phyloP scores from a whole-genome alignment of 2,113 vertebrate species.

The Gallinago paraguaiae region DNA sequence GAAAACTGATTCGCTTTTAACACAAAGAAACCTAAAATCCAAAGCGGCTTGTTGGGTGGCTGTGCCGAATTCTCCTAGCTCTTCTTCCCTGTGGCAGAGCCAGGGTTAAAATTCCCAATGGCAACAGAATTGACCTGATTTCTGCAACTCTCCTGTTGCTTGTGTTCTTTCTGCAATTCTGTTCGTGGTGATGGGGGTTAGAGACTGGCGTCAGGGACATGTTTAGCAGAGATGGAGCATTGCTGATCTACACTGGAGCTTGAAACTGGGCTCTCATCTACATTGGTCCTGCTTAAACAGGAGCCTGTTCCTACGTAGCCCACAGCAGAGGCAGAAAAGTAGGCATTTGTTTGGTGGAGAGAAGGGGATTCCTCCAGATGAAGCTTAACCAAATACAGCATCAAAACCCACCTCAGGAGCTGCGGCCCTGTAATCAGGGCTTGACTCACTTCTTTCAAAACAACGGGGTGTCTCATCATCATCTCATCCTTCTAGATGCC shows the following conservation, averaged over 20 bases:
- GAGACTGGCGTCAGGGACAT: accelerated
- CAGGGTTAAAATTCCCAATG: background rate
- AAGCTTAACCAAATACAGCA: background rate
- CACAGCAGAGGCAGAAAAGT: background rate
- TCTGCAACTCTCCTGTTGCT: background rate
- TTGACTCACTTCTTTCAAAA: background rate
- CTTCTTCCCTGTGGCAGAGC: background rate
- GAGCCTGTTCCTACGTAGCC: background rate
- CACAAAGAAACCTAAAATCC: background rate
- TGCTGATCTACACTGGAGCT: background rate
- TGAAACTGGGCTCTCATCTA: background rate
- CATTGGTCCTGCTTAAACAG: background rate
- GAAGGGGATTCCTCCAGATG: background rate
- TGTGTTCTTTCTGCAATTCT: background rate
- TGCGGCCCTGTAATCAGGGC: accelerated
- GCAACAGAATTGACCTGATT: background rate
- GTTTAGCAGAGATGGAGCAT: background rate
- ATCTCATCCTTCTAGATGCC: too few relatives aligned
- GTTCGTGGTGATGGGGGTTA: background rate
- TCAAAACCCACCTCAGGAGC: background rate
- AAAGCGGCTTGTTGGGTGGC: background rate
- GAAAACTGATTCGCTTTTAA: background rate
- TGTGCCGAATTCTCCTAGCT: background rate
- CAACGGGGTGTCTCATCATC: background rate
- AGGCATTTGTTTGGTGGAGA: background rate